A percentile compares a stretch with the other conserved stretches of the same genome.
Conservation (phyloP, 2,113 vertebrate genomes). For the Odocoileus hemionus region DNA sequence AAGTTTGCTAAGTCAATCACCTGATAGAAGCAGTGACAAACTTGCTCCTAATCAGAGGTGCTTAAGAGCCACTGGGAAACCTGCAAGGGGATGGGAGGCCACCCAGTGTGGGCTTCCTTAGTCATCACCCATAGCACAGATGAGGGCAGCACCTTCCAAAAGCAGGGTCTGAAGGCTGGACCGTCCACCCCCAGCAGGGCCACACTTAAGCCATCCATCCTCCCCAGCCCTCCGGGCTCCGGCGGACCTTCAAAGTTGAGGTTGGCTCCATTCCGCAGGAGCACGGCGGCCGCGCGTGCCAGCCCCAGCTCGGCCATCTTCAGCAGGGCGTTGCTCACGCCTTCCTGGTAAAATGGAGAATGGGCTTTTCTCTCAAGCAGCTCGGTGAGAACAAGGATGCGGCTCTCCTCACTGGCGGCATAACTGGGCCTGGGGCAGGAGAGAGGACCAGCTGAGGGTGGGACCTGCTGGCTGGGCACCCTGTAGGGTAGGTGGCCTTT, state of each 20-base stretch:
- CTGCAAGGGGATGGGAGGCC: not conserved
- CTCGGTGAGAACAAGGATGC: slow-evolving; percentile 77
- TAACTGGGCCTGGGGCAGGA: slow-evolving; percentile 59
- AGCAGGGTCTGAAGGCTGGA: not conserved
- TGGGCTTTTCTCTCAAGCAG: slow-evolving; percentile 89
- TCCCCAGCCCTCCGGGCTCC: not conserved
- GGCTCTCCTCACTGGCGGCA: slow-evolving; percentile 67
- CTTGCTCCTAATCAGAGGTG: not conserved
- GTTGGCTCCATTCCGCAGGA: slow-evolving; percentile 88
- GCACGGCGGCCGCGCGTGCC: slow-evolving; percentile 81
- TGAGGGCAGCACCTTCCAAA: not conserved
- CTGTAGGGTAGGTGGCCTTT: not conserved
- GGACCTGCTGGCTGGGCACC: no score
- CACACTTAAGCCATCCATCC: not conserved
- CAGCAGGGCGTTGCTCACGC: slow-evolving; percentile 90
- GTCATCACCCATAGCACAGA: not conserved
- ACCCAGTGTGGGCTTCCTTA: not conserved
- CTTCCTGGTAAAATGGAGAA: slow-evolving; percentile 88
- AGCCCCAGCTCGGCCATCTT: slow-evolving; percentile 90
- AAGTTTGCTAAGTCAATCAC: not conserved
- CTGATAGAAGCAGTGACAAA: not conserved
- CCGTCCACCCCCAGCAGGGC: not conserved
- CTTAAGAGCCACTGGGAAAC: not conserved
- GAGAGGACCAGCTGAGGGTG: not conserved
- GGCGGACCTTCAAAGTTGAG: slow-evolving; percentile 90